phyloP scores from a whole-genome alignment of 2,113 vertebrate genomes.

The Climacteris rufus region DNA sequence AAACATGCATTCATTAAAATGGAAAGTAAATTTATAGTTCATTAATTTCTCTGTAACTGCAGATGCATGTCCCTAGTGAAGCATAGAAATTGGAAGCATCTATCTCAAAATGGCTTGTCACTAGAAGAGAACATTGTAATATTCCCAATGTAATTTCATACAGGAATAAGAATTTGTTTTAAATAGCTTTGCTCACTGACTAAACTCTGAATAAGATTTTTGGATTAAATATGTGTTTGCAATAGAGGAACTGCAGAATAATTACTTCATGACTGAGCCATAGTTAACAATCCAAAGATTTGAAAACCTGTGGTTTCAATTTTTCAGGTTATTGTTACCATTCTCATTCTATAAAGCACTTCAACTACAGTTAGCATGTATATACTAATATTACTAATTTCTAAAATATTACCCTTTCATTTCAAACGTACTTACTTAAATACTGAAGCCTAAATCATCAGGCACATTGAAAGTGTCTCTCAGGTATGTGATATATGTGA shows the following conservation, averaged over 20 bases:
- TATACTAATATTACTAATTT: not conserved
- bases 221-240: not conserved
- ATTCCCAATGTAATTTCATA: not conserved
- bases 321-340: not conserved
- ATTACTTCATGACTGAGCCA: not conserved
- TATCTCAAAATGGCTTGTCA: not conserved
- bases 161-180: not conserved
- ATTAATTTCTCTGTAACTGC: not conserved
- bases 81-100: not conserved
- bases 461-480: not conserved
- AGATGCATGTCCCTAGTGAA: not conserved
- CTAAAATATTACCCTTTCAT: not conserved
- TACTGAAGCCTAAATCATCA: not conserved
- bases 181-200: not conserved
- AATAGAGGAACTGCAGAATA: not conserved
- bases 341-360: not conserved
- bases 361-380: not conserved
- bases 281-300: not conserved
- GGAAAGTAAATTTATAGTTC: not conserved
- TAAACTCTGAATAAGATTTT: not conserved
- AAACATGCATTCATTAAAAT: not conserved
- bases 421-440: not conserved
- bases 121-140: not conserved
- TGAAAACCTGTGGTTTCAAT: not conserved
- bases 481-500: not conserved